Conservation (phyloP, 2,113 vertebrate species). For the Caranx ignobilis region DNA sequence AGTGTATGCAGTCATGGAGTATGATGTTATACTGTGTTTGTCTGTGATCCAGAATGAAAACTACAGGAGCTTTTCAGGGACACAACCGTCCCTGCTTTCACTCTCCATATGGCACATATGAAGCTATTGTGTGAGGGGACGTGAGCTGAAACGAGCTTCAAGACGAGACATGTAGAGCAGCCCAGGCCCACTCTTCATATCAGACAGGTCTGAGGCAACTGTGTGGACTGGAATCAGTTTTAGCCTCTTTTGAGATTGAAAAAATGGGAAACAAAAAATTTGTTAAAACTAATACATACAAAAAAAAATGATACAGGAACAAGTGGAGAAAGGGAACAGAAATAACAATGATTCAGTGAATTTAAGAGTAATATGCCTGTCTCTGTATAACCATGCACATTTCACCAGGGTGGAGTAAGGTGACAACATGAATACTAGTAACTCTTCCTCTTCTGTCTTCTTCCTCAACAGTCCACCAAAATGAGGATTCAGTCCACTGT, state of each 20-base stretch:
- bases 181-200: background rate
- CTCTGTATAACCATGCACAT: slow-evolving; percentile 4
- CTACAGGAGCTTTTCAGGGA: slow-evolving; percentile 8
- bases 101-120: slow-evolving; percentile 63
- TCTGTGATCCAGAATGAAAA: slow-evolving; percentile 4
- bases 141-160: slow-evolving; percentile 24
- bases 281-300: slow-evolving; percentile 64
- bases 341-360: slow-evolving; percentile 10
- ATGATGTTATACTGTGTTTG: slow-evolving; percentile 4
- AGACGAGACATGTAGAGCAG: slow-evolving; percentile 1
- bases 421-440: slow-evolving; percentile 14
- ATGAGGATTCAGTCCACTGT: slow-evolving; percentile 24
- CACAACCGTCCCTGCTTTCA: slow-evolving; percentile 35
- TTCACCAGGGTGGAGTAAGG: slow-evolving; percentile 1
- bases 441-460: slow-evolving; percentile 3
- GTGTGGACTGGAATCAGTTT: slow-evolving; percentile 8
- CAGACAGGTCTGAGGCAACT: background rate
- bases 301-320: slow-evolving; percentile 19
- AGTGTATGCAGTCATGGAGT: background rate
- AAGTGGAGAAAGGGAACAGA: background rate
- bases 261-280: slow-evolving; percentile 40
- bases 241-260: background rate
- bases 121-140: slow-evolving; percentile 18
- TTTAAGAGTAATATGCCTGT: slow-evolving; percentile 5
- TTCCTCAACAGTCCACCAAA: slow-evolving; percentile 35